Evolutionary conservation across 2,113 vertebrate species (phyloP).

Genomic region (Malurus elegans): DNA sequence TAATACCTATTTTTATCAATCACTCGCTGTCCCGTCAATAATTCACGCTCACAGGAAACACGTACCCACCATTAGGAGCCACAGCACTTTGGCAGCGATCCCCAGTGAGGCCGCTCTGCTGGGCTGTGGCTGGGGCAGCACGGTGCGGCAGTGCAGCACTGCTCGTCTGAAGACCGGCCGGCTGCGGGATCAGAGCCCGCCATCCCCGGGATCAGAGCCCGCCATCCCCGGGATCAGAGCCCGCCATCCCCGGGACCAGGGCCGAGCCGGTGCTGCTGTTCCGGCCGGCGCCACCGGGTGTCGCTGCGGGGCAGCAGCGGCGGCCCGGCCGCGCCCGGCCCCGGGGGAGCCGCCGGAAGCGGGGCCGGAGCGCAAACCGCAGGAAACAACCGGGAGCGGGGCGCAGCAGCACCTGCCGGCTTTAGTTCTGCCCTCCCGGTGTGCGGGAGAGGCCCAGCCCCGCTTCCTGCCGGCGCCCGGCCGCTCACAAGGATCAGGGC

Average conservation of each 20-base stretch:
- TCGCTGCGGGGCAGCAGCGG: neutral
- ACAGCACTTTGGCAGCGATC: neutral
- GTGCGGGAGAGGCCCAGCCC: too few species aligned
- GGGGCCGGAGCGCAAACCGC: neutral
- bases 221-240: too few species aligned
- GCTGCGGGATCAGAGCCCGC: accelerated
- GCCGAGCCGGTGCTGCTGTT: neutral
- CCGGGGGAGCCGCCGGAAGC: neutral
- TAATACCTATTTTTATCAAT: neutral
- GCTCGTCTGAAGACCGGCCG: accelerated
- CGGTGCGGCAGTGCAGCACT: accelerated
- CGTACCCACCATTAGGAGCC: neutral
- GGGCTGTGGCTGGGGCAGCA: neutral
- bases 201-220: accelerated
- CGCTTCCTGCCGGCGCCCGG: neutral
- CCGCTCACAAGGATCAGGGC: accelerated
- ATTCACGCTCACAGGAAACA: neutral
- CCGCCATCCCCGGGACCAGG: too few species aligned
- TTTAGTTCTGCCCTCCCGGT: too few species aligned
- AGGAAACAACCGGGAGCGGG: neutral
- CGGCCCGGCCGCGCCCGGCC: neutral
- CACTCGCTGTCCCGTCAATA: neutral
- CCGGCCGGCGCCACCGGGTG: conserved; percentile 35
- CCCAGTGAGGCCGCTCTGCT: neutral
- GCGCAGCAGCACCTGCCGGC: too few species aligned